Conservation (phyloP, 1,140 invertebrate species). For the Cotesia typhae region DNA sequence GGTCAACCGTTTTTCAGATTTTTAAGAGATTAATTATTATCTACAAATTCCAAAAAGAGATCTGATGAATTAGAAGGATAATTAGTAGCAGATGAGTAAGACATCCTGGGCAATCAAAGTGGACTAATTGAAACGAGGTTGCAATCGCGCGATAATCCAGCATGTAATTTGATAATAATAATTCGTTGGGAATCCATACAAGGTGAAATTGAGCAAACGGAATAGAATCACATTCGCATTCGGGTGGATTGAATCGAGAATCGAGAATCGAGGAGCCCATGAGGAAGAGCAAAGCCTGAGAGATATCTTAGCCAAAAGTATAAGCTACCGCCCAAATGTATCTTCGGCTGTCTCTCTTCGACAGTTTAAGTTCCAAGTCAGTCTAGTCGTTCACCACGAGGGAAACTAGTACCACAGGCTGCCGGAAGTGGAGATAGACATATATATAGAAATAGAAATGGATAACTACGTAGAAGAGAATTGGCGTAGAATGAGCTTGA, state of each 20-base stretch:
- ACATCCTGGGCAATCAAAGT: neutral
- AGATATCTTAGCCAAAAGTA: slow-evolving; percentile 14
- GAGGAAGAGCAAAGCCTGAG: neutral
- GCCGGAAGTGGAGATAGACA: neutral
- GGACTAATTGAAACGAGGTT: neutral
- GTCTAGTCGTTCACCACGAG: neutral
- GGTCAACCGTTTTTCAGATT: too few relatives aligned
- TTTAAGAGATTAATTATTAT: too few relatives aligned
- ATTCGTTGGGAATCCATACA: slow-evolving; percentile 46
- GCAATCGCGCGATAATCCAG: slow-evolving; percentile 42
- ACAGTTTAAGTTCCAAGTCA: neutral
- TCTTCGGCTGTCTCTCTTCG: slow-evolving; percentile 2
- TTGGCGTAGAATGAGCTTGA: neutral
- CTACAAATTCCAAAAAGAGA: too few relatives aligned
- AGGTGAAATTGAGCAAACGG: slow-evolving; percentile 32
- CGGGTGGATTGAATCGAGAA: slow-evolving; percentile 40
- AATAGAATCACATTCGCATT: slow-evolving; percentile 49
- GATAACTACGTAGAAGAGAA: neutral
- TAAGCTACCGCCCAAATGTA: neutral
- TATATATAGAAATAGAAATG: too few relatives aligned
- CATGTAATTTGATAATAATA: slow-evolving; percentile 52
- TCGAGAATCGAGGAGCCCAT: neutral
- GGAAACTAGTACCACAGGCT: neutral
- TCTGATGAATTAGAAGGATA: too few relatives aligned
- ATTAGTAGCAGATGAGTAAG: neutral